Evolutionary conservation across 2,888 invertebrate species (phyloP).

Genomic region (Drosophila mercatorum): DNA sequence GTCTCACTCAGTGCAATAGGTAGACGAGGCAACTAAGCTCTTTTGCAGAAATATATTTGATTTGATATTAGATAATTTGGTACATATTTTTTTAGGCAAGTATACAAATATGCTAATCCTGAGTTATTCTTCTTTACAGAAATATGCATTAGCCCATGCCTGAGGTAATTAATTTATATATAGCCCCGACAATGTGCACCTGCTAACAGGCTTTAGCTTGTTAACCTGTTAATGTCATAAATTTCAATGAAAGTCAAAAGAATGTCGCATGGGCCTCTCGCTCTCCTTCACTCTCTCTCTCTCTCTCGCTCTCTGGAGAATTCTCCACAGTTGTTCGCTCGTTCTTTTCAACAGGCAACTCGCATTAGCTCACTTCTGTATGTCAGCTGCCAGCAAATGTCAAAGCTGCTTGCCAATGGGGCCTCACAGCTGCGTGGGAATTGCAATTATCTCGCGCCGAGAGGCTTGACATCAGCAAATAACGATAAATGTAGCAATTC

Average conservation of each 20-base stretch:
- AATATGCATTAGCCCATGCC: too few species aligned
- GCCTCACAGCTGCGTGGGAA: conserved; percentile 29
- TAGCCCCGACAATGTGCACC: background rate
- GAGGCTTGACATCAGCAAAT: conserved; percentile 53
- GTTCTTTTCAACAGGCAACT: background rate
- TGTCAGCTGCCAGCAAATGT: conserved; percentile 47
- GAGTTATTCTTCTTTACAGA: too few species aligned
- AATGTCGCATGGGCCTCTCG: background rate
- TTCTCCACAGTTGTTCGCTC: background rate
- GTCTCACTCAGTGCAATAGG: too few species aligned
- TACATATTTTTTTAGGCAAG: too few species aligned
- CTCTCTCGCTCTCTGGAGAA: conserved; percentile 23
- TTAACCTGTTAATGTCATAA: background rate
- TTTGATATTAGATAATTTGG: too few species aligned
- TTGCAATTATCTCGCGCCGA: conserved; percentile 11
- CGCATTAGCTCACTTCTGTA: conserved; percentile 51
- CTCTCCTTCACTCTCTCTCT: background rate
- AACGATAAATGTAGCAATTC: conserved; percentile 4
- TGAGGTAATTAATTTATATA: background rate
- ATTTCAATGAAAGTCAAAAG: background rate
- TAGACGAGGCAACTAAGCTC: too few species aligned
- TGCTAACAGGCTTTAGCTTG: background rate
- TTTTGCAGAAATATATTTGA: too few species aligned
- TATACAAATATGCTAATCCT: too few species aligned
- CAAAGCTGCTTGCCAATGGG: conserved; percentile 39